These are phyloP conservation scores for Azorinus chamasolen DNA, from an alignment of 2,888 invertebrate species.

Conservation along the genomic window DNA sequence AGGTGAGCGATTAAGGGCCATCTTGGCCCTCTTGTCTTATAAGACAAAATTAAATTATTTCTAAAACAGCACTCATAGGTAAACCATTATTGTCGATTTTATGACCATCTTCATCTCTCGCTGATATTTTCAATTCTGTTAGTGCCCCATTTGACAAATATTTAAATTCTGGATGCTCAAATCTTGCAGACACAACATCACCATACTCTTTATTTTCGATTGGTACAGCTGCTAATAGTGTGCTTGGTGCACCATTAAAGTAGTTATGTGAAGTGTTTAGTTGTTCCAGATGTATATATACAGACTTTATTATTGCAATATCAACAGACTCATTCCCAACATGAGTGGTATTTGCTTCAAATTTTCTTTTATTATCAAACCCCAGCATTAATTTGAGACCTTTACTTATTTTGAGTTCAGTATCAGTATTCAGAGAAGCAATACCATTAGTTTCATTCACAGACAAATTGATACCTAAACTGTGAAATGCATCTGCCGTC, in stretches of 20 bases:
- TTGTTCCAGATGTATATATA: conserved; percentile 49
- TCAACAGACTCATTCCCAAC: conserved; percentile 30
- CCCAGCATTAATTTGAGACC: conserved; percentile 8
- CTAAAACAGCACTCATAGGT: conserved; percentile 45
- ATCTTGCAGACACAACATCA: conserved; percentile 35
- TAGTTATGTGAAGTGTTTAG: conserved; percentile 34
- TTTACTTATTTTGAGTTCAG: conserved; percentile 12
- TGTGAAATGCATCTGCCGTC: conserved; percentile 8
- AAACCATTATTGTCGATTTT: conserved; percentile 40
- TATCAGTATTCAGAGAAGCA: background rate
- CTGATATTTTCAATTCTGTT: conserved; percentile 36
- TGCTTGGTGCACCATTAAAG: conserved; percentile 44
- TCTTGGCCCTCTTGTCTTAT: too few species aligned
- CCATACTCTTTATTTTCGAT: conserved; percentile 48
- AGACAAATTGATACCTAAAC: conserved; percentile 31
- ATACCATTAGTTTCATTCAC: conserved; percentile 39
- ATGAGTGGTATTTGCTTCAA: conserved; percentile 30
- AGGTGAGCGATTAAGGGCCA: too few species aligned
- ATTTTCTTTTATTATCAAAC: conserved; percentile 34
- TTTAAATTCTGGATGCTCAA: conserved; percentile 46
- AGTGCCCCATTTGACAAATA: conserved; percentile 23
- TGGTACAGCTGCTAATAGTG: conserved; percentile 38
- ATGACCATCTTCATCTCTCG: conserved; percentile 31
- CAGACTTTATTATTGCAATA: conserved; percentile 32
- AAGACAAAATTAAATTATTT: conserved; percentile 23